These are phyloP conservation scores for Oscarella lobularis DNA, from an alignment of 37 sponge, comb jelly and placozoan species.

Conservation along the genomic window DNA sequence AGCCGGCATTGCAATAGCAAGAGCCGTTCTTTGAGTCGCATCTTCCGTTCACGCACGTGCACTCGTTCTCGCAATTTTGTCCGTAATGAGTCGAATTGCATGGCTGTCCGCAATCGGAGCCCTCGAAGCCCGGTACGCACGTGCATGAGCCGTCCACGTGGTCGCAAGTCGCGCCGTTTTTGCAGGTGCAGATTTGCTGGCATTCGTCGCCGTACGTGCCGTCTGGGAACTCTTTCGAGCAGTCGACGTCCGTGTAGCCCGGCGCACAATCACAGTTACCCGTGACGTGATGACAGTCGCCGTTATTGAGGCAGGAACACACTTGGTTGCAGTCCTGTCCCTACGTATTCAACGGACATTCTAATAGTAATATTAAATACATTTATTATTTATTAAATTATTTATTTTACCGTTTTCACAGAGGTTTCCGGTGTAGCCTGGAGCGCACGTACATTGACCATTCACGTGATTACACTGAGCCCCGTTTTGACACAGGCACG, in stretches of 20 bases:
- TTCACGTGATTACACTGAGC: not conserved
- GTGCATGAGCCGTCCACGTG: not conserved
- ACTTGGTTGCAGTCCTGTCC: not conserved
- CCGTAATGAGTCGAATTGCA: slow-evolving; percentile 2
- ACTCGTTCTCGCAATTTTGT: not conserved
- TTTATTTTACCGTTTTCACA: not conserved
- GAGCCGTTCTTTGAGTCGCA: slow-evolving; percentile 12
- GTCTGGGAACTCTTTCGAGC: too few relatives aligned
- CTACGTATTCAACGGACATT: not conserved
- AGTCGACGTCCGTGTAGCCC: not conserved
- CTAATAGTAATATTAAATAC: not conserved
- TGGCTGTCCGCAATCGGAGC: slow-evolving; percentile 5
- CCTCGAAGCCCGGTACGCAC: slow-evolving; percentile 10
- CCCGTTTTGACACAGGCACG: not conserved
- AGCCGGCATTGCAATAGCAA: slow-evolving; percentile 11
- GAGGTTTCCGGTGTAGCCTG: too few relatives aligned
- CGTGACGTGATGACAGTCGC: not conserved
- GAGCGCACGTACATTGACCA: not conserved
- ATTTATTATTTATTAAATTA: not conserved
- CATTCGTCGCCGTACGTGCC: slow-evolving; percentile 3
- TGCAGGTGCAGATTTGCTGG: not conserved
- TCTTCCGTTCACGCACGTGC: slow-evolving; percentile 6
- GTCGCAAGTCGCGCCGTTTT: not conserved
- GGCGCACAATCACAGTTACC: not conserved
- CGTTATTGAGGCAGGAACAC: not conserved